These are phyloP conservation scores for Pterostichus madidus DNA, from an alignment of 2,888 invertebrate species.

Conservation along the genomic window DNA sequence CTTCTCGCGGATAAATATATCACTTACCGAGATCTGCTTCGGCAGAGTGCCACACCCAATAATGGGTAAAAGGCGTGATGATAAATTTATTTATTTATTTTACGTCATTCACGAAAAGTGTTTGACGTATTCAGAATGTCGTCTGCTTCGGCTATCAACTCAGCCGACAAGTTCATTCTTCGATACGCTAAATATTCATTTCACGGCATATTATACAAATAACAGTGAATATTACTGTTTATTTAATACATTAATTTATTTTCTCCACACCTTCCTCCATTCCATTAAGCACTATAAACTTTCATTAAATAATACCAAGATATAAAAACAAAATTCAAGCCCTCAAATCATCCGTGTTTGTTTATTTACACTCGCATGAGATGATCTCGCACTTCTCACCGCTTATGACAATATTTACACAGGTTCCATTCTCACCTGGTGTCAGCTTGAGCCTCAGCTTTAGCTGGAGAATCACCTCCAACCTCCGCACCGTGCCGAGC, in stretches of 20 bases:
- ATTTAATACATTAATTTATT: background rate
- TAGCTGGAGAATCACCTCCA: constrained; percentile 8
- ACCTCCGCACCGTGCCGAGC: background rate
- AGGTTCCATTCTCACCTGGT: constrained; percentile 64
- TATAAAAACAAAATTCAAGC: background rate
- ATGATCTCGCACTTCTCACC: constrained; percentile 58
- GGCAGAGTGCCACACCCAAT: too few relatives aligned
- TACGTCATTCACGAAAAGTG: too few relatives aligned
- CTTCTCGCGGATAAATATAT: too few relatives aligned
- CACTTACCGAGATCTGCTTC: too few relatives aligned
- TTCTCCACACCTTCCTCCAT: constrained; percentile 1
- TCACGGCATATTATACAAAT: too few relatives aligned
- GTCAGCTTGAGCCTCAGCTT: background rate
- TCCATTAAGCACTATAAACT: constrained; percentile 1
- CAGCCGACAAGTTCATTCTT: too few relatives aligned
- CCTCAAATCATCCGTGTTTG: constrained; percentile 52
- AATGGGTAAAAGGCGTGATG: too few relatives aligned
- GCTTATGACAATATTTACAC: constrained; percentile 61
- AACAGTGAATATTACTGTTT: background rate
- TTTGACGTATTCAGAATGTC: too few relatives aligned
- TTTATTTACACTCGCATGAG: constrained; percentile 52
- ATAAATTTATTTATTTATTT: too few relatives aligned
- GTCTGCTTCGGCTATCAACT: too few relatives aligned
- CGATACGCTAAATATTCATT: too few relatives aligned
- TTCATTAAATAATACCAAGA: constrained; percentile 26